Conservation (phyloP, 2,113 vertebrate species). For the Zosterops lateralis region DNA sequence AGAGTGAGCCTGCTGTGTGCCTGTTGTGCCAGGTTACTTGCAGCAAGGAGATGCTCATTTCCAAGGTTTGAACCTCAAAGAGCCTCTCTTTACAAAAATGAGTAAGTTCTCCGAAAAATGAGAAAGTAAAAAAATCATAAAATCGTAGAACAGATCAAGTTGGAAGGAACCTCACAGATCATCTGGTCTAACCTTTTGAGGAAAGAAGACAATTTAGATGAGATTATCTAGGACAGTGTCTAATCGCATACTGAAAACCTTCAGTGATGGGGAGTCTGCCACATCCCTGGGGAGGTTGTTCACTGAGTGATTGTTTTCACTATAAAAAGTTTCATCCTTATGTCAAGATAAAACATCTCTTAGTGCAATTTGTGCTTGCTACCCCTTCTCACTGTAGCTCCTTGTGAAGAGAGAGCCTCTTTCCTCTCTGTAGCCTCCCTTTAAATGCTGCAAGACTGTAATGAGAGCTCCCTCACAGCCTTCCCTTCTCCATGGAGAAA, state of each 20-base stretch:
- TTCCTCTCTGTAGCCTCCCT: not conserved
- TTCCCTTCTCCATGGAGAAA: not conserved
- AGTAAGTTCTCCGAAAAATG: not conserved
- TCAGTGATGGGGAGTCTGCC: not conserved
- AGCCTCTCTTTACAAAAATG: not conserved
- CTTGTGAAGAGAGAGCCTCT: not conserved
- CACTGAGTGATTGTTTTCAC: not conserved
- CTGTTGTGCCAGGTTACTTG: not conserved
- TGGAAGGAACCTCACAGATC: not conserved
- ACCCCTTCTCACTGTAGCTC: not conserved
- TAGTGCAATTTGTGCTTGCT: not conserved
- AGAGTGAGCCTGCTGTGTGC: not conserved
- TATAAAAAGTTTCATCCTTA: not conserved
- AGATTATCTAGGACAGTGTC: not conserved
- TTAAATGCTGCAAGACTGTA: not conserved
- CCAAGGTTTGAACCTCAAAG: not conserved
- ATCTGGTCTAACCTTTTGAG: not conserved
- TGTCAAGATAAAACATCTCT: not conserved
- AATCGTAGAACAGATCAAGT: not conserved
- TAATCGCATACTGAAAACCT: not conserved
- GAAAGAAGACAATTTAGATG: not conserved
- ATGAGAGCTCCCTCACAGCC: not conserved
- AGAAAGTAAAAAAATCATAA: not conserved
- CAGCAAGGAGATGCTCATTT: not conserved
- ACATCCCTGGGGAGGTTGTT: not conserved